These are phyloP conservation scores for Notamacropus eugenii DNA, from an alignment of 2,797 vertebrate genomes.

Conservation along the genomic window DNA sequence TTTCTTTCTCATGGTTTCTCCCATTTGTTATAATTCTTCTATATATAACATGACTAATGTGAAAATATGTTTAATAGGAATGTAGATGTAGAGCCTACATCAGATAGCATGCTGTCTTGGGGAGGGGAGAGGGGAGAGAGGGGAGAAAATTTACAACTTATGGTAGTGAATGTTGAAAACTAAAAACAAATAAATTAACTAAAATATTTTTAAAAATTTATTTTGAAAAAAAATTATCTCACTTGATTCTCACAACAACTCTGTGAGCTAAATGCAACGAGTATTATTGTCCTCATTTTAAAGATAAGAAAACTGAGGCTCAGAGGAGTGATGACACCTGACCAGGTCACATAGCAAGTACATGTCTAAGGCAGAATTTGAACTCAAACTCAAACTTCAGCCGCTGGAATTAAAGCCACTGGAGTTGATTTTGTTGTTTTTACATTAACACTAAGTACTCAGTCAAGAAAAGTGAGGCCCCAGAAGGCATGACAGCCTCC, in stretches of 20 bases:
- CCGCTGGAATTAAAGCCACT: background rate
- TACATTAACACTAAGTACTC: background rate
- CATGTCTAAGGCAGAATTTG: background rate
- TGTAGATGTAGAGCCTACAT: too few species aligned
- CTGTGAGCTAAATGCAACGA: background rate
- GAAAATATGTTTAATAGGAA: too few species aligned
- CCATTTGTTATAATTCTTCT: too few species aligned
- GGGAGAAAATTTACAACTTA: too few species aligned
- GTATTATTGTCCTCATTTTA: background rate
- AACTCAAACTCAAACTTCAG: background rate
- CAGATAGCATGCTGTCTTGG: too few species aligned
- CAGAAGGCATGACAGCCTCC: background rate
- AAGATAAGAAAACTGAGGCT: background rate
- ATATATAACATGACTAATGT: too few species aligned
- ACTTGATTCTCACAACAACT: background rate
- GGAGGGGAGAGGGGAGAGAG: too few species aligned
- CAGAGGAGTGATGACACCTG: background rate
- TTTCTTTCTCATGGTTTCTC: too few species aligned
- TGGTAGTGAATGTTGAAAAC: too few species aligned
- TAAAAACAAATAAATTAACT: too few species aligned
- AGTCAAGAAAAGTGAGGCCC: background rate
- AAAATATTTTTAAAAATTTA: too few species aligned
- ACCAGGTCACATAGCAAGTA: background rate
- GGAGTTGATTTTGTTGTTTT: background rate
- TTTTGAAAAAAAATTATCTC: background rate